phyloP scores from a whole-genome alignment of 2,113 vertebrate genomes.

The Empidonax alnorum region DNA sequence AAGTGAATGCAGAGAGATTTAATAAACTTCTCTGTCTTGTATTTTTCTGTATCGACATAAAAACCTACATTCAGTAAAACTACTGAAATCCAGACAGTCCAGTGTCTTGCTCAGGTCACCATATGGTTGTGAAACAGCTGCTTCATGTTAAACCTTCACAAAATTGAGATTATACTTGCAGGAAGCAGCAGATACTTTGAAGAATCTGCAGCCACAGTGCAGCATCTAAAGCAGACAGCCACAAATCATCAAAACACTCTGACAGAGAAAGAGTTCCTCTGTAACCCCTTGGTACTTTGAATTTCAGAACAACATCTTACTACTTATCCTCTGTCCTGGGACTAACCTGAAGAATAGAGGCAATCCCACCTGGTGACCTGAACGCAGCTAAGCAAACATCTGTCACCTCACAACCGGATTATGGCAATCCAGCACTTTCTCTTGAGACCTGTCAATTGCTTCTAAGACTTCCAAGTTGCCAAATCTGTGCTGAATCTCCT shows the following conservation, averaged over 20 bases:
- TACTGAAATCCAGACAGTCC: neutral
- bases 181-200: neutral
- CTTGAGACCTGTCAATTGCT: neutral
- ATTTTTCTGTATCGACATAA: neutral
- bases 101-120: constrained; percentile 4
- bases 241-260: neutral
- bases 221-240: neutral
- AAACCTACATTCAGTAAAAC: neutral
- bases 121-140: constrained; percentile 28
- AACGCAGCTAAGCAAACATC: neutral
- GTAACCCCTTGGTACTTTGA: neutral
- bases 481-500: neutral
- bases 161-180: neutral
- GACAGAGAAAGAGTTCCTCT: neutral
- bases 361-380: neutral
- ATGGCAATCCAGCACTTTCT: neutral
- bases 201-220: neutral
- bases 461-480: neutral
- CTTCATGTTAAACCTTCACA: constrained; percentile 18
- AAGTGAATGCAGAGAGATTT: neutral
- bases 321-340: neutral
- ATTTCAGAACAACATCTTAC: neutral
- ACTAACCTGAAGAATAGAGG: neutral
- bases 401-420: neutral
- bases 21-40: neutral